Evolutionary conservation across 2,888 invertebrate species (phyloP).

Genomic region (Clivina fossor): DNA sequence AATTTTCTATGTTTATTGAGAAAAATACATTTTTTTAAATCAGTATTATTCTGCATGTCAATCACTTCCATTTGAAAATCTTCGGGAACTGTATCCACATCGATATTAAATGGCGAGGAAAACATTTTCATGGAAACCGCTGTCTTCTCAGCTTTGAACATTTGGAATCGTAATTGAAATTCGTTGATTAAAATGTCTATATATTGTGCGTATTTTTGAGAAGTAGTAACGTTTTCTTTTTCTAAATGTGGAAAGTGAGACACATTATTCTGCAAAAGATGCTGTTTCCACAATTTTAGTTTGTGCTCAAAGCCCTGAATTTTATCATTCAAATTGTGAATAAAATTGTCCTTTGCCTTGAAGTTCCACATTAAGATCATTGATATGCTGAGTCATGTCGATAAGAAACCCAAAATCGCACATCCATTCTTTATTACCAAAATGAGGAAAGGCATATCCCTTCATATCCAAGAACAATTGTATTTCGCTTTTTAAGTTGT

Average conservation of each 20-base stretch:
- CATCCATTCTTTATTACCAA: conserved; percentile 37
- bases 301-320: conserved; percentile 31
- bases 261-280: conserved; percentile 35
- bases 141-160: conserved; percentile 33
- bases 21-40: conserved; percentile 31
- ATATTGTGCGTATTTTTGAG: conserved; percentile 35
- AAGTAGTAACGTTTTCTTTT: conserved; percentile 32
- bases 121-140: conserved; percentile 35
- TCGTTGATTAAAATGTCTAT: conserved; percentile 34
- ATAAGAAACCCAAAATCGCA: conserved; percentile 34
- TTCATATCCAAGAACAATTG: conserved; percentile 37
- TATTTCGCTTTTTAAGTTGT: conserved; percentile 37
- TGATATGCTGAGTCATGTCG: conserved; percentile 34
- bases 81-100: conserved; percentile 36
- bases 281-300: conserved; percentile 35
- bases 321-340: too few relatives aligned
- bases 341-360: too few relatives aligned
- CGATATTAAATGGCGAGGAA: conserved; percentile 37
- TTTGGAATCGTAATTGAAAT: conserved; percentile 33
- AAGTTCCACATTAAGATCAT: conserved; percentile 34
- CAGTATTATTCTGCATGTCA: conserved; percentile 36
- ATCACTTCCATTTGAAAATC: conserved; percentile 36
- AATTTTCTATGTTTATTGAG: conserved; percentile 32
- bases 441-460: conserved; percentile 35
- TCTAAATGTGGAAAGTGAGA: conserved; percentile 36